A percentile compares a stretch with the other conserved stretches of the same genome.
These are phyloP conservation scores for Alectoris magna DNA, from an alignment of 2,797 vertebrate genomes.

Conservation along the genomic window DNA sequence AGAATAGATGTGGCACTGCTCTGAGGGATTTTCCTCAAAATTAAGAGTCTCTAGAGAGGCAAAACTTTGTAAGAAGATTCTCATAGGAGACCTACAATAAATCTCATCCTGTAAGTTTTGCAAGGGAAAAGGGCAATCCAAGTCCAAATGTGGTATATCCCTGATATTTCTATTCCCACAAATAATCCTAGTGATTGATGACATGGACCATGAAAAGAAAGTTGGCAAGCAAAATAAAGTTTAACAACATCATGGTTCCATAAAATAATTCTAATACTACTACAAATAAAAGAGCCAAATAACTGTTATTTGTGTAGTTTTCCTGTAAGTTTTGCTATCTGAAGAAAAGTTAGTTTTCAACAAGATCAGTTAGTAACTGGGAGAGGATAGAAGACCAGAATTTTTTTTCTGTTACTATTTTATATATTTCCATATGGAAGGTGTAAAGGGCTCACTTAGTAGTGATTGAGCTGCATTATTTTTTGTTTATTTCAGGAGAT, in stretches of 20 bases:
- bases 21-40: background rate
- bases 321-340: background rate
- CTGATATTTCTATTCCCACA: background rate
- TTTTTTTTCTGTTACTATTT: background rate
- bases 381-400: background rate
- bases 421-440: background rate
- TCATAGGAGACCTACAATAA: background rate
- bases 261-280: background rate
- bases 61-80: background rate
- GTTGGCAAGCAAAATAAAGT: background rate
- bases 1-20: background rate
- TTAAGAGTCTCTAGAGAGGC: background rate
- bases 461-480: background rate
- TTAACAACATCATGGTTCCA: accelerated
- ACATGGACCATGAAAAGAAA: background rate
- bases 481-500: background rate
- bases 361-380: background rate
- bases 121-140: background rate
- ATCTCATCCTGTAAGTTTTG: background rate
- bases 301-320: background rate
- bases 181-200: background rate
- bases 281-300: background rate
- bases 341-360: background rate
- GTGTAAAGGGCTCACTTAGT: background rate
- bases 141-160: background rate